phyloP scores from a whole-genome alignment of 2,113 vertebrate genomes.

The Calyptomena viridis region DNA sequence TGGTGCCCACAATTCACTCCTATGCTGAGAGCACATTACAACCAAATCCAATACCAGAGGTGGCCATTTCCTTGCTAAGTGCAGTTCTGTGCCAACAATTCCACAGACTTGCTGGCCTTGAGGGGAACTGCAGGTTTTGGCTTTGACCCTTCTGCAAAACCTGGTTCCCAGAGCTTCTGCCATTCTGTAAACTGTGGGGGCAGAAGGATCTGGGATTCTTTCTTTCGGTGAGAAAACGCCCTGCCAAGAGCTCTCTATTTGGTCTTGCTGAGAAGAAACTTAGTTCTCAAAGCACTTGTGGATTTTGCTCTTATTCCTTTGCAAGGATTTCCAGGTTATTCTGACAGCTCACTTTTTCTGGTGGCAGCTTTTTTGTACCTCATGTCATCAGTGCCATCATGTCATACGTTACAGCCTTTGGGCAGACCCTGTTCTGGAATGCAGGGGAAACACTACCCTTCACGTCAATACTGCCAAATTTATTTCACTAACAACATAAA shows the following conservation, averaged over 20 bases:
- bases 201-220: neutral
- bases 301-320: neutral
- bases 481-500: constrained; percentile 34
- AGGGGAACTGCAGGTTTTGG: neutral
- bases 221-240: neutral
- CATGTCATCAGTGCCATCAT: neutral
- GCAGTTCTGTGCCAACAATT: neutral
- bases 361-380: neutral
- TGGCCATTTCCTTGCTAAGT: neutral
- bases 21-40: neutral
- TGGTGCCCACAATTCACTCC: neutral
- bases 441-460: neutral
- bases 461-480: neutral
- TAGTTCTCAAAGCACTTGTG: neutral
- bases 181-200: neutral
- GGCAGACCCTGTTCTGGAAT: neutral
- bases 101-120: neutral
- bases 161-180: neutral
- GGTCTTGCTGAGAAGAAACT: neutral
- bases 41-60: neutral
- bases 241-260: neutral
- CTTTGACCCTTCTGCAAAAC: neutral
- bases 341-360: neutral
- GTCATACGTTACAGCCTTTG: neutral
- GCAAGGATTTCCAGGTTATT: neutral